Percentiles rank a stretch among this genome's conserved stretches.
Evolutionary conservation across 2,113 vertebrate species (phyloP).

Genomic region (Muntiacus muntjak): DNA sequence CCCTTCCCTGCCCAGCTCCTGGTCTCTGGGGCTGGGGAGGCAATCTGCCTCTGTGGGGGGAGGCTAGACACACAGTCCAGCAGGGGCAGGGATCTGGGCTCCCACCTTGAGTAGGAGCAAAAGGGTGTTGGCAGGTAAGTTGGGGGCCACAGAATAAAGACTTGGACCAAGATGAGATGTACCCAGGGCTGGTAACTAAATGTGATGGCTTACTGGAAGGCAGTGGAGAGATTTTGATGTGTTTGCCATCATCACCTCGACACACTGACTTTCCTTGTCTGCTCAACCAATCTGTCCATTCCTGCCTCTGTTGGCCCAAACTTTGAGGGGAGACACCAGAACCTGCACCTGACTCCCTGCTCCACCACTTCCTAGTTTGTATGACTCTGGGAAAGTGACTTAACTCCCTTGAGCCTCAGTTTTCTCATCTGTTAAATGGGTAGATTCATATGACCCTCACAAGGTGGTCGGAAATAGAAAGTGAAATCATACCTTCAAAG

Average conservation of each 20-base stretch:
- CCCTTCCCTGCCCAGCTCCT: background rate
- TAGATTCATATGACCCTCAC: background rate
- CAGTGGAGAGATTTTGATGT: background rate
- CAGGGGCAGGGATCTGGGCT: background rate
- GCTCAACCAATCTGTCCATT: no score
- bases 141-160: background rate
- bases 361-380: background rate
- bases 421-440: background rate
- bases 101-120: background rate
- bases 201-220: background rate
- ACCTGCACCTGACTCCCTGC: background rate
- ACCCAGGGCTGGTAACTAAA: background rate
- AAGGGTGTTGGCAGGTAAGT: background rate
- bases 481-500: background rate
- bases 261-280: background rate
- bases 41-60: background rate
- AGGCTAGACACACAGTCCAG: rapidly evolving
- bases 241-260: background rate
- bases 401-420: background rate
- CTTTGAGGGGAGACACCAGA: background rate
- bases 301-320: background rate
- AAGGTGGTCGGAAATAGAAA: background rate
- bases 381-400: background rate
- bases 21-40: background rate
- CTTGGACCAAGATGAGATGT: background rate